These are phyloP conservation scores for Ennomos erosarius DNA, from an alignment of 2,888 invertebrate species.

Conservation along the genomic window DNA sequence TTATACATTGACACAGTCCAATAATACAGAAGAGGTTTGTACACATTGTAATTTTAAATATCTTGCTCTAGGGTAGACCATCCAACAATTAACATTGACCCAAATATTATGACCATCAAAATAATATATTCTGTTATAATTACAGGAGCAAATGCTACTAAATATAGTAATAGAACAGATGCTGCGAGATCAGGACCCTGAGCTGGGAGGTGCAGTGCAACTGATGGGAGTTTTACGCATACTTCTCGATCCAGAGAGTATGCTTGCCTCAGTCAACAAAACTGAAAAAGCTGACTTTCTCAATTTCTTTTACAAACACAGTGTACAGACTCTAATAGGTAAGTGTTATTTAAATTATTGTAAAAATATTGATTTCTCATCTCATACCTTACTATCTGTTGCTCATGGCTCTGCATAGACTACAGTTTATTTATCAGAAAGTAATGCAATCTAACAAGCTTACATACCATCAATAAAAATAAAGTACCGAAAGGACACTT, in stretches of 20 bases:
- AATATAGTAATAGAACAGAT: constrained; percentile 99
- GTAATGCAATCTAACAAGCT: too few species aligned
- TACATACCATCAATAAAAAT: too few species aligned
- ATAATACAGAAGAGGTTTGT: constrained; percentile 93
- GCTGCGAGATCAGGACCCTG: constrained; percentile 98
- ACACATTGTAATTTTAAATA: constrained; percentile 10
- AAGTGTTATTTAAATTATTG: constrained; percentile 51
- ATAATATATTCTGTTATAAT: constrained; percentile 41
- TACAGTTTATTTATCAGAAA: too few species aligned
- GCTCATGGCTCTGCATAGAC: too few species aligned
- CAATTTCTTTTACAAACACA: constrained; percentile 99
- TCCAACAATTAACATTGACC: constrained; percentile 18
- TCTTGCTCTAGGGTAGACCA: too few species aligned
- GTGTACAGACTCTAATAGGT: constrained; percentile 98
- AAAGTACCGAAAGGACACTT: too few species aligned
- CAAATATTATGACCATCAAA: constrained; percentile 30
- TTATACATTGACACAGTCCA: constrained; percentile 97
- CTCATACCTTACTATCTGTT: background rate
- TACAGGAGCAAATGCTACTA: constrained; percentile 96
- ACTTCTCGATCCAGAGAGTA: constrained; percentile 98
- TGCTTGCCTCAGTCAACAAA: constrained; percentile 96
- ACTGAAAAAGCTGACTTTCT: constrained; percentile 99
- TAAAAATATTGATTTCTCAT: too few species aligned
- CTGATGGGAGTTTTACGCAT: constrained; percentile 97
- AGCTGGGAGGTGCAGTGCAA: constrained; percentile 98